Percentiles rank a stretch among this genome's conserved stretches.
Conservation (phyloP, 2,113 vertebrate genomes). For the Nerophis lumbriciformis region DNA sequence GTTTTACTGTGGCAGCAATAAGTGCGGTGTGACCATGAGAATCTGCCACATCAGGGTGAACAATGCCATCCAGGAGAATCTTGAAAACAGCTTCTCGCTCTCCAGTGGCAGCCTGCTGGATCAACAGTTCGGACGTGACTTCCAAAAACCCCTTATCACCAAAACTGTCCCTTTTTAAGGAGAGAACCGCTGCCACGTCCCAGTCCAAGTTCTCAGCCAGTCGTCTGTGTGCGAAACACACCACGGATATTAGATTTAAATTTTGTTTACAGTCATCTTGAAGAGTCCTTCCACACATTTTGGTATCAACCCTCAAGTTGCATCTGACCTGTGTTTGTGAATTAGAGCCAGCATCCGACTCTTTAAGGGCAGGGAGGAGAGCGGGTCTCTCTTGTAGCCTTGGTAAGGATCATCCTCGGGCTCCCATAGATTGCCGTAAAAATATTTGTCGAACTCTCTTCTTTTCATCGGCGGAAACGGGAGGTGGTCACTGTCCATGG, state of each 20-base stretch:
- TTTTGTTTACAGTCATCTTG: not conserved
- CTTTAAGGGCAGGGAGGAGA: constrained; percentile 47
- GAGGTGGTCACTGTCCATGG: constrained; percentile 71
- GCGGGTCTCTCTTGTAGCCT: constrained; percentile 36
- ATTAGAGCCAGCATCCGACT: constrained; percentile 69
- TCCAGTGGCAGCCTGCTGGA: constrained; percentile 69
- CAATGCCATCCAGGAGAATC: constrained; percentile 59
- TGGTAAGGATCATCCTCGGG: constrained; percentile 18
- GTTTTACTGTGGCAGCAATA: constrained; percentile 76
- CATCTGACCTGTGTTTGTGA: constrained; percentile 46
- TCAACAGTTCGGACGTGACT: constrained; percentile 63
- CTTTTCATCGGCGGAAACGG: constrained; percentile 67
- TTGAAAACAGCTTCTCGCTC: constrained; percentile 52
- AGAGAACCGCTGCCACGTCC: constrained; percentile 68
- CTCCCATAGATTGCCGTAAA: constrained; percentile 59
- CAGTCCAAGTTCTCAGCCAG: constrained; percentile 49
- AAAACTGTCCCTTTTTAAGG: constrained; percentile 61
- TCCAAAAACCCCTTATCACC: constrained; percentile 73
- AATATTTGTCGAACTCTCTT: constrained; percentile 67
- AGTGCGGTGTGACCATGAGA: constrained; percentile 72
- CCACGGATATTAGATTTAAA: not conserved
- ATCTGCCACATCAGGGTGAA: constrained; percentile 75
- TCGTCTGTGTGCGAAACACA: constrained; percentile 42
- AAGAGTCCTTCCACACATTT: not conserved
- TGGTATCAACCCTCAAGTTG: not conserved